phyloP scores from a whole-genome alignment of 1,140 invertebrate species.

The Cotesia typhae region DNA sequence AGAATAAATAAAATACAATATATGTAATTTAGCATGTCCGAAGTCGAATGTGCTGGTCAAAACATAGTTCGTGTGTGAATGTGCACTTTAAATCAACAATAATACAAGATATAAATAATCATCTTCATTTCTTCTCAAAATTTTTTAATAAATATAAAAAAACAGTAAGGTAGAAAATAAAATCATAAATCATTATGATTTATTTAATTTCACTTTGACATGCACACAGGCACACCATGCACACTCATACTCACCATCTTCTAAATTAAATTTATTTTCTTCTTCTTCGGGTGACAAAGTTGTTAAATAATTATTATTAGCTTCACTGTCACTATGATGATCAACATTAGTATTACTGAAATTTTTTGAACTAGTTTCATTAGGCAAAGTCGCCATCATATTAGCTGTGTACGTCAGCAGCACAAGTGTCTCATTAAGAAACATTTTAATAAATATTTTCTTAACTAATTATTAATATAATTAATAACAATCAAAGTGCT shows the following conservation, averaged over 20 bases:
- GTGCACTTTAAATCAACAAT: too few relatives aligned
- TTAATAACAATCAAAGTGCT: neutral
- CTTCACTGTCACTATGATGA: neutral
- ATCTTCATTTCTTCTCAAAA: too few relatives aligned
- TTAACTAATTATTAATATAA: neutral
- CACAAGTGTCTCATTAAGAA: slow-evolving; percentile 57
- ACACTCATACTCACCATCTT: slow-evolving; percentile 52
- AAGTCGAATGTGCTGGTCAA: too few relatives aligned
- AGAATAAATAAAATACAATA: too few relatives aligned
- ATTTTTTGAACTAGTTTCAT: slow-evolving; percentile 41
- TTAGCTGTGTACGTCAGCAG: slow-evolving; percentile 56
- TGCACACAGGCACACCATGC: neutral
- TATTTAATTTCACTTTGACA: too few relatives aligned
- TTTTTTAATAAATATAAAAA: too few relatives aligned
- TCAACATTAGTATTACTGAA: neutral
- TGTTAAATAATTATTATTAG: slow-evolving; percentile 42
- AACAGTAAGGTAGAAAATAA: too few relatives aligned
- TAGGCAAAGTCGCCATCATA: slow-evolving; percentile 53
- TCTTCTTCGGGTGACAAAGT: slow-evolving; percentile 54
- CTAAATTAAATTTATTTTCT: slow-evolving; percentile 56
- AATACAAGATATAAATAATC: too few relatives aligned
- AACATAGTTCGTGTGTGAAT: too few relatives aligned
- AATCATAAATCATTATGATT: too few relatives aligned
- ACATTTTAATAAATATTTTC: slow-evolving; percentile 46
- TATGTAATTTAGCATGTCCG: too few relatives aligned